These are phyloP conservation scores for Ephialtes manifestator DNA, from an alignment of 2,888 invertebrate genomes.

Conservation along the genomic window DNA sequence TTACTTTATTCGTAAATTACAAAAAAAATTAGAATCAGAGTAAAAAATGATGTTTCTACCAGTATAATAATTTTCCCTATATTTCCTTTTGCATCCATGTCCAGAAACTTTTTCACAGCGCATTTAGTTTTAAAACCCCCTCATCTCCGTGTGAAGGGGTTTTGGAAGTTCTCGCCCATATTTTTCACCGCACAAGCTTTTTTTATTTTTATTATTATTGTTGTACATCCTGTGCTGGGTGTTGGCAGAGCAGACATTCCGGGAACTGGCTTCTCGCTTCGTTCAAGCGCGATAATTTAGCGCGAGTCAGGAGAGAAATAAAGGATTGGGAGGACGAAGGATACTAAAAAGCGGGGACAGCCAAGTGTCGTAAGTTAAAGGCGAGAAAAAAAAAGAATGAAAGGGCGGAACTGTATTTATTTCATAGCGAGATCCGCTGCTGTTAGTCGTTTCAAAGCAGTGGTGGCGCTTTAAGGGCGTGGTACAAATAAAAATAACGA, in stretches of 20 bases:
- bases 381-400: conserved; percentile 22
- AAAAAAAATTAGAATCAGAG: no score
- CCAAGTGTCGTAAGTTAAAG: conserved; percentile 45
- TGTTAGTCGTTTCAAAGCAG: not conserved
- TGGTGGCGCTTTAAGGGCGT: conserved; percentile 30
- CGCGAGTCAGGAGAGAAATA: conserved; percentile 44
- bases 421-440: conserved; percentile 46
- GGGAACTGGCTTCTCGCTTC: conserved; percentile 31
- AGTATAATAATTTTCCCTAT: no score
- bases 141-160: not conserved
- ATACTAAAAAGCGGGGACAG: not conserved
- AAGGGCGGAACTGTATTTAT: conserved; percentile 54
- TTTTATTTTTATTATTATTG: conserved; percentile 55
- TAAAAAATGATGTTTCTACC: no score
- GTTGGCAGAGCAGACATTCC: not conserved
- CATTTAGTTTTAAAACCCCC: conserved; percentile 13
- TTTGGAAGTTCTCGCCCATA: conserved; percentile 33
- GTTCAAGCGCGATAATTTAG: conserved; percentile 63
- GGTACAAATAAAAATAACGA: conserved; percentile 64
- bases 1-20: no score
- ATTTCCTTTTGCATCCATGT: no score
- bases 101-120: conserved; percentile 17
- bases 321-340: conserved; percentile 27
- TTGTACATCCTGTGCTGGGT: conserved; percentile 48
- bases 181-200: conserved; percentile 25